Evolutionary conservation across 1,140 invertebrate genomes (phyloP).

Genomic region (Eumeta japonica): DNA sequence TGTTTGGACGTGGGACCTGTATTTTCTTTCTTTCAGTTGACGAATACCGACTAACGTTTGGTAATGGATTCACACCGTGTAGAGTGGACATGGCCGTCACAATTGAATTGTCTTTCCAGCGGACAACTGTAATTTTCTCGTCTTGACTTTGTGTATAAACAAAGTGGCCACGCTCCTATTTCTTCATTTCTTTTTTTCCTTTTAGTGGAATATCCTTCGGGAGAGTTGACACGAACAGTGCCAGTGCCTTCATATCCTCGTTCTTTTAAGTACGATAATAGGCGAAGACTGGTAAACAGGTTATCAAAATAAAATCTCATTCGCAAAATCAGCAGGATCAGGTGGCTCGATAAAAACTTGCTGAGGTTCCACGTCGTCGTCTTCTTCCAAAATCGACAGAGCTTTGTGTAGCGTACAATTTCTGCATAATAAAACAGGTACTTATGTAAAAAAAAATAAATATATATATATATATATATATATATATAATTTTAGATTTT

Average conservation of each 20-base stretch:
- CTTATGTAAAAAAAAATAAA: too few relatives aligned
- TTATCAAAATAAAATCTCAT: conserved; percentile 7
- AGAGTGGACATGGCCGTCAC: conserved; percentile 1
- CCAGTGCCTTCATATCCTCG: conserved; percentile 2
- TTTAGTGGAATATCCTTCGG: conserved; percentile 3
- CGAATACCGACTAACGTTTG: background rate
- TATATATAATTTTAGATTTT: too few relatives aligned
- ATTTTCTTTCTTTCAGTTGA: background rate
- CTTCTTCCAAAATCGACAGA: too few relatives aligned
- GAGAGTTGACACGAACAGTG: conserved; percentile 4
- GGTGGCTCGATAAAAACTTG: too few relatives aligned
- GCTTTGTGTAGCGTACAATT: too few relatives aligned
- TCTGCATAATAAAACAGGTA: too few relatives aligned
- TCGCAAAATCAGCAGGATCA: too few relatives aligned
- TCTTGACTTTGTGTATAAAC: background rate
- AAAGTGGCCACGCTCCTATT: background rate
- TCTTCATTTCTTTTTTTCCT: conserved; percentile 1
- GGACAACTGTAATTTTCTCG: conserved; percentile 2
- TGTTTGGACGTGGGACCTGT: too few relatives aligned
- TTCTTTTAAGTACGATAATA: background rate
- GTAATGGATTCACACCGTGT: background rate
- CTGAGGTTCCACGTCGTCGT: too few relatives aligned
- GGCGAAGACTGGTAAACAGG: conserved; percentile 1
- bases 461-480: too few relatives aligned
- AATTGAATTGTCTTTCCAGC: conserved; percentile 3